A percentile compares a stretch with the other conserved stretches of the same genome.
Conservation (phyloP, 2,113 vertebrate species). For the Brachypteracias leptosomus region DNA sequence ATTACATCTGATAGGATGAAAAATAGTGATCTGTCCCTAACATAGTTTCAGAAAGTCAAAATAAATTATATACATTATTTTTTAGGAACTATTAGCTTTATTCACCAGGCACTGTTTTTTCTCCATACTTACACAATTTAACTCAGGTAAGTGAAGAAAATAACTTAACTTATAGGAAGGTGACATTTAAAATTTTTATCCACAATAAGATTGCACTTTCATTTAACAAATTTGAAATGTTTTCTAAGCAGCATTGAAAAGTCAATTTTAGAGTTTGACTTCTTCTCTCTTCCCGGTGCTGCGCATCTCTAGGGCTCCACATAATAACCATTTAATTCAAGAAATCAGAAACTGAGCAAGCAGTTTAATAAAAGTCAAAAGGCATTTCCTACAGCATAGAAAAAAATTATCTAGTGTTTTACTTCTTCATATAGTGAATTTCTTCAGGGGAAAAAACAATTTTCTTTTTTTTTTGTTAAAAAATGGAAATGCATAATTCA, state of each 20-base stretch:
- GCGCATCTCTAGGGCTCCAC: not conserved
- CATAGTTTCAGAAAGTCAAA: not conserved
- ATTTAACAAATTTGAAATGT: not conserved
- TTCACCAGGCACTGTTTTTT: not conserved
- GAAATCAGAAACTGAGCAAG: not conserved
- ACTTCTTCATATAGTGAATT: not conserved
- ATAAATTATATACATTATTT: not conserved
- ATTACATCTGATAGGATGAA: not conserved
- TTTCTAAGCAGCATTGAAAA: not conserved
- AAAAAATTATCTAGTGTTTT: slow-evolving; percentile 10
- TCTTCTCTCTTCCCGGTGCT: not conserved
- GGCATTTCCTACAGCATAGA: not conserved
- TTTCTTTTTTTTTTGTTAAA: not conserved
- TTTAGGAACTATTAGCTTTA: not conserved
- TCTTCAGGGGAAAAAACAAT: not conserved
- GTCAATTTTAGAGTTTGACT: not conserved
- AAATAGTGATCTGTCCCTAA: not conserved
- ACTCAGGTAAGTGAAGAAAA: not conserved
- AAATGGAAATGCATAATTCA: not conserved
- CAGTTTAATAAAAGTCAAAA: slow-evolving; percentile 28
- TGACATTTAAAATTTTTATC: not conserved
- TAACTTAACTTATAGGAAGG: not conserved
- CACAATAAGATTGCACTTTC: not conserved
- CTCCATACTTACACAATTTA: not conserved
- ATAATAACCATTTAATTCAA: not conserved